Evolutionary conservation across 2,888 invertebrate species (phyloP), one percentile per base, ranked within the genome.

Genomic region (Molorchus minor): DNA sequence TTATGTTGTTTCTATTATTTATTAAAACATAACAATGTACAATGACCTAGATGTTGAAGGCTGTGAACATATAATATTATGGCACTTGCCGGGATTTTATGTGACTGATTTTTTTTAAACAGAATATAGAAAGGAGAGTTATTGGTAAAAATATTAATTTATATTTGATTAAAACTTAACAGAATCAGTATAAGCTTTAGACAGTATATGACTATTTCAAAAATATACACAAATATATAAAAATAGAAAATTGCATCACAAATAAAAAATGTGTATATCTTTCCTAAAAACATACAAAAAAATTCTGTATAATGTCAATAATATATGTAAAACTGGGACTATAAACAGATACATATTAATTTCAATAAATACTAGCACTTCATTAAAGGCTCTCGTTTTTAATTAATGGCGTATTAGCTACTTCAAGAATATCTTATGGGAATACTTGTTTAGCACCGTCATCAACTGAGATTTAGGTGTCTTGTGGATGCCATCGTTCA

Each of bases 371-470:
- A 41, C 52, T 30, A 29, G 41, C n/a, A 4, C 25, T 15, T 56
- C 40, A 60, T 52, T 63, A 67, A 12, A 76, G 67, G 19, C 72
- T 72, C 35, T 76, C 72, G 51, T 76, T 78, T 25, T 79, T 76
- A 65, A 86, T 74, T 21, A 92, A 82, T 16, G 92, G 89, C 64
- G 91, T 87, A 80, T 92, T 92, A 62, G 96, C 94, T 57, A 96
- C 96, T 84, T 94, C 93, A 78, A 94, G 83, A 96, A 96, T 77
- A 96, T 92, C 73, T 89, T 89, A 81, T 98, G 97, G 2, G 94
- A 94, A 80, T 98, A 98, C 83, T 98, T 98, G 80, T 91, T 93
- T 67, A 90, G 84, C 53, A 97, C 91, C 21, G 96, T 96, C 82
- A 89, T 89, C 68, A 95, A 85, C 58, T 91, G 88, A 25, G 89